Percentiles rank a stretch among this genome's conserved stretches.
These are phyloP conservation scores for Conus canariensis DNA, from an alignment of 2,888 invertebrate genomes.

Conservation along the genomic window DNA sequence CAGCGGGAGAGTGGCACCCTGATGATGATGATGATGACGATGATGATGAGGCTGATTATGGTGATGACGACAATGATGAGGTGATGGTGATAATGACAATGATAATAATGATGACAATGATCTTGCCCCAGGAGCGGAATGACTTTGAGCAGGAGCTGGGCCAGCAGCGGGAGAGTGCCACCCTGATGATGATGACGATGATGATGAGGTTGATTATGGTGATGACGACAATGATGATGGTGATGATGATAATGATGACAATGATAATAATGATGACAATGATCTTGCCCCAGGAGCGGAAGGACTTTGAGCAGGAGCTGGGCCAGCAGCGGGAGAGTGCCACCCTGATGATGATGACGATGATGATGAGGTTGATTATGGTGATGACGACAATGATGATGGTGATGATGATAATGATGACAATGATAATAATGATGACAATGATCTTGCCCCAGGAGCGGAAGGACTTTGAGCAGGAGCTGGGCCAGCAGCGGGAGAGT, in stretches of 20 bases:
- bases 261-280: neutral
- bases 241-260: neutral
- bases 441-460: constrained; percentile 63
- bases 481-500: constrained; percentile 75
- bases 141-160: constrained; percentile 79
- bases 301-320: constrained; percentile 79
- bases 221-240: neutral
- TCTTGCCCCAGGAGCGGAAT: constrained; percentile 66
- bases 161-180: constrained; percentile 72
- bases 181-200: constrained; percentile 27
- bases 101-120: neutral
- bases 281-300: constrained; percentile 65
- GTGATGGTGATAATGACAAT: constrained; percentile 51
- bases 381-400: no score
- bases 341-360: constrained; percentile 39
- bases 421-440: no score
- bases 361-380: neutral
- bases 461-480: constrained; percentile 78
- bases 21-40: neutral
- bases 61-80: constrained; percentile 35
- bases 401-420: no score
- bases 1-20: constrained; percentile 66
- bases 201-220: neutral
- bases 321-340: constrained; percentile 73
- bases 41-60: constrained; percentile 47